Percentiles rank a stretch among this genome's conserved stretches.
These are phyloP conservation scores for Electrona antarctica DNA, from an alignment of 2,113 vertebrate species.

Conservation along the genomic window DNA sequence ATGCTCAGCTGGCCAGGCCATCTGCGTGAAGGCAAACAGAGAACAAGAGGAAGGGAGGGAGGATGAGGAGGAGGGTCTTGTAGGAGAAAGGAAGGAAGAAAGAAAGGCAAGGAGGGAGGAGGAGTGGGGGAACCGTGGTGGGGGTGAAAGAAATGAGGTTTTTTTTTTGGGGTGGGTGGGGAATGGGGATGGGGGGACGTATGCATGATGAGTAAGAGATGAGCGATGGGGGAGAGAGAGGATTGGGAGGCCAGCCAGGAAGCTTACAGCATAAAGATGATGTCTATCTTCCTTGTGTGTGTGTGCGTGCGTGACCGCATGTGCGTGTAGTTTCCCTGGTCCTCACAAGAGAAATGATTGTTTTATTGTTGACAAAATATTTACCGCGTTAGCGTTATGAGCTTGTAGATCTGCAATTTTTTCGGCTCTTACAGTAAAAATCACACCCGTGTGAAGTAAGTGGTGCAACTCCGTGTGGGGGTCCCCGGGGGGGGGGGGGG, in stretches of 20 bases:
- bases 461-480: too few relatives aligned
- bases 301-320: slow-evolving; percentile 20
- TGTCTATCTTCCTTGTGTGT: slow-evolving; percentile 50
- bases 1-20: slow-evolving; percentile 80
- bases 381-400: too few relatives aligned
- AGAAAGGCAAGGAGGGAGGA: slow-evolving; percentile 19
- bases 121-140: slow-evolving; percentile 23
- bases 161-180: slow-evolving; percentile 38
- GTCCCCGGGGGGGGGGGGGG: too few relatives aligned
- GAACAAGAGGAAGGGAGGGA: slow-evolving; percentile 63
- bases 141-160: slow-evolving; percentile 38
- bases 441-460: too few relatives aligned
- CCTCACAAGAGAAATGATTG: too few relatives aligned
- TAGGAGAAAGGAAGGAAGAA: slow-evolving; percentile 31
- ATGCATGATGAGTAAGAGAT: slow-evolving; percentile 26
- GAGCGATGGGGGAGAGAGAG: slow-evolving; percentile 39
- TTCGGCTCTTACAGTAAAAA: too few relatives aligned
- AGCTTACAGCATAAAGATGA: slow-evolving; percentile 47
- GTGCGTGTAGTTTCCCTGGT: neutral
- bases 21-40: slow-evolving; percentile 78
- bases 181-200: neutral
- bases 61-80: slow-evolving; percentile 24
- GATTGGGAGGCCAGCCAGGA: slow-evolving; percentile 47
- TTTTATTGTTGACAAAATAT: too few relatives aligned
- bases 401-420: too few relatives aligned